Percentiles rank a stretch among this genome's conserved stretches.
Conservation (phyloP, 2,113 vertebrate species). For the Hypanus sabinus region DNA sequence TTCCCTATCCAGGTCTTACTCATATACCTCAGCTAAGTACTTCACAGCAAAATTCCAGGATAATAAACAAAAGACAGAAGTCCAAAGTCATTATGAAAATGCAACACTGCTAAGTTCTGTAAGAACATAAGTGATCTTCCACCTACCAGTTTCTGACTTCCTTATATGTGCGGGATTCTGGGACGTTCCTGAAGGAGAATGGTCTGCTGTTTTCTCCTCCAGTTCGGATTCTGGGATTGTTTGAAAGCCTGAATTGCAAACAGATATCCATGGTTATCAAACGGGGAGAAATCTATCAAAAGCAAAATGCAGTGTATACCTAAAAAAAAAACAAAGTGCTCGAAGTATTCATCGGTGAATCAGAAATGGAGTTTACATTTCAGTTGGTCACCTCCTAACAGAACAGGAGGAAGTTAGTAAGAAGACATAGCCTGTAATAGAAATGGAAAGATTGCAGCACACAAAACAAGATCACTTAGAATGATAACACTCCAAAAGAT, state of each 20-base stretch:
- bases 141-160: constrained; percentile 59
- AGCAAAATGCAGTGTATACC: too few species aligned
- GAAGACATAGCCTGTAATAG: not conserved
- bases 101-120: not conserved
- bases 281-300: not conserved
- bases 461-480: not conserved
- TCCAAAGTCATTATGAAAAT: not conserved
- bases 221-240: constrained; percentile 67
- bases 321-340: too few species aligned
- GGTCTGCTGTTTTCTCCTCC: constrained; percentile 57
- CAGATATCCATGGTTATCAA: not conserved
- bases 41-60: not conserved
- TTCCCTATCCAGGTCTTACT: not conserved
- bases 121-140: not conserved
- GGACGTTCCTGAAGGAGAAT: constrained; percentile 52
- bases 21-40: not conserved
- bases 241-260: constrained; percentile 53
- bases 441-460: not conserved
- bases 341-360: too few species aligned
- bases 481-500: not conserved
- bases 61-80: not conserved
- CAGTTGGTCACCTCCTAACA: too few species aligned
- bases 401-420: not conserved
- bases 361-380: too few species aligned
- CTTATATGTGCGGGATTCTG: constrained; percentile 55